Conservation (phyloP, 2,888 invertebrate genomes). For the Noctua janthina region DNA sequence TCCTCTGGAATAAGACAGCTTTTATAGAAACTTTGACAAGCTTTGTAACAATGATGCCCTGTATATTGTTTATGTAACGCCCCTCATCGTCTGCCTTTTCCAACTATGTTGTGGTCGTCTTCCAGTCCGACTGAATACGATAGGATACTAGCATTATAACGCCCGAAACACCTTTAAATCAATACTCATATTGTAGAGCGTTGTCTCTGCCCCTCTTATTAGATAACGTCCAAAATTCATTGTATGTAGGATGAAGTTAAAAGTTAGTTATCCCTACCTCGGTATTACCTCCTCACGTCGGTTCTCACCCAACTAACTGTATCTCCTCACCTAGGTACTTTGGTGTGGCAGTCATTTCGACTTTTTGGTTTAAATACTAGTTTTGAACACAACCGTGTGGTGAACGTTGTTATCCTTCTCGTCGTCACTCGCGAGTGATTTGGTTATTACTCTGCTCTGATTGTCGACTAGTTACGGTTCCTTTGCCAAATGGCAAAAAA, state of each 20-base stretch:
- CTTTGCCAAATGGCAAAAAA: too few relatives aligned
- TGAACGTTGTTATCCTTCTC: not conserved
- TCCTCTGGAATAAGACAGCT: constrained; percentile 86
- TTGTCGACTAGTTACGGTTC: too few relatives aligned
- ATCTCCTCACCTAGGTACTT: not conserved
- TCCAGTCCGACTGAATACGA: not conserved
- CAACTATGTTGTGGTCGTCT: not conserved
- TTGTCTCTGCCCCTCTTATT: not conserved
- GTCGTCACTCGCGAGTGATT: not conserved
- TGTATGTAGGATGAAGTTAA: too few relatives aligned
- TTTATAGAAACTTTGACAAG: not conserved
- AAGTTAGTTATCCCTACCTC: not conserved
- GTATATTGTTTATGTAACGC: not conserved
- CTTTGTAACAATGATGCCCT: not conserved
- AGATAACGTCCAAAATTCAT: not conserved
- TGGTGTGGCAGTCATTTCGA: not conserved
- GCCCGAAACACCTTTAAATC: not conserved
- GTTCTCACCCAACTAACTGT: too few relatives aligned
- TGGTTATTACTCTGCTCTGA: not conserved
- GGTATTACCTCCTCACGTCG: too few relatives aligned
- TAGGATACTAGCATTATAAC: not conserved
- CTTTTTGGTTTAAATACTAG: not conserved
- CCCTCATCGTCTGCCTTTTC: not conserved
- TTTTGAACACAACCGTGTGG: not conserved
- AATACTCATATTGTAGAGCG: not conserved